These are phyloP conservation scores for Neodon shergylaensis DNA, from an alignment of 2,113 vertebrate genomes.

Conservation along the genomic window DNA sequence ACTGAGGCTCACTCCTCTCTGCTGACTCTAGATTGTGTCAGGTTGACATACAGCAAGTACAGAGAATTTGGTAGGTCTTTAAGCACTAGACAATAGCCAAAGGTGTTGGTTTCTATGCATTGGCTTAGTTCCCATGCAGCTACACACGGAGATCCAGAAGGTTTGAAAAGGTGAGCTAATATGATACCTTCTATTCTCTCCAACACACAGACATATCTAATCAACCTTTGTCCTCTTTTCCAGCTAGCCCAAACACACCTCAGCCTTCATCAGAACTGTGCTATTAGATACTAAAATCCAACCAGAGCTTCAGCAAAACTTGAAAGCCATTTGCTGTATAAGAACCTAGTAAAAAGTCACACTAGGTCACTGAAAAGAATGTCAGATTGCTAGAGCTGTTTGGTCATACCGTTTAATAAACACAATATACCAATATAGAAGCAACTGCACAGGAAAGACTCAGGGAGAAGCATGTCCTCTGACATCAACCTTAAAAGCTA, in stretches of 20 bases:
- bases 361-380: slow-evolving; percentile 60
- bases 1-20: too few species aligned
- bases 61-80: too few species aligned
- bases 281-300: not conserved
- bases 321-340: slow-evolving; percentile 43
- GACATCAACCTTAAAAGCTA: slow-evolving; percentile 63
- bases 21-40: too few species aligned
- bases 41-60: too few species aligned
- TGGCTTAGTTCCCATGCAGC: not conserved
- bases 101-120: not conserved
- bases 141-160: not conserved
- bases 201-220: not conserved
- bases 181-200: not conserved
- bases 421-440: slow-evolving; percentile 53
- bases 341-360: slow-evolving; percentile 59
- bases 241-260: not conserved
- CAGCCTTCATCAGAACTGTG: not conserved
- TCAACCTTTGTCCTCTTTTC: not conserved
- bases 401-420: slow-evolving; percentile 64
- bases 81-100: too few species aligned
- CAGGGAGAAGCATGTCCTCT: slow-evolving; percentile 53
- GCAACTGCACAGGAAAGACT: slow-evolving; percentile 62
- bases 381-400: slow-evolving; percentile 11
- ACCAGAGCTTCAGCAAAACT: not conserved
- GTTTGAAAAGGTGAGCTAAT: not conserved